Evolutionary conservation across 2,888 invertebrate genomes (phyloP).

Genomic region (Trachelus stipa): DNA sequence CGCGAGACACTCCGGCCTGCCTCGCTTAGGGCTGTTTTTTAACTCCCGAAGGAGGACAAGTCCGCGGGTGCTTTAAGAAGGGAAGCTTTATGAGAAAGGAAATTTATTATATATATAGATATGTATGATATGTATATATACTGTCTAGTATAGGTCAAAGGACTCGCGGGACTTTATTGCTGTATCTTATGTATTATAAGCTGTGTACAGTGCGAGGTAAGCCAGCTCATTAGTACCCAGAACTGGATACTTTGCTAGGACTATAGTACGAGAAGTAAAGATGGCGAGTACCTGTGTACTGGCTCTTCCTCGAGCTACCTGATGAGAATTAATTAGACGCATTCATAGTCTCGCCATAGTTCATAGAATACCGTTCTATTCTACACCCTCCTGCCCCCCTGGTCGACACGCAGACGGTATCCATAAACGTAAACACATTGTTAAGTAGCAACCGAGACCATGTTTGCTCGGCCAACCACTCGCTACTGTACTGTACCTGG

Average conservation of each 20-base stretch:
- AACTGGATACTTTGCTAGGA: not conserved
- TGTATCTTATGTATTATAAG: not conserved
- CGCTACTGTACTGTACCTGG: not conserved
- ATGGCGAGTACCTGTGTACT: not conserved
- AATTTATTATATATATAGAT: not conserved
- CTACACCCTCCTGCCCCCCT: not conserved
- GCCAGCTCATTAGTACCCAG: not conserved
- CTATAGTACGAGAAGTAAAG: not conserved
- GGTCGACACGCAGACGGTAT: not conserved
- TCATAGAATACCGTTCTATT: not conserved
- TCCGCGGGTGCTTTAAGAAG: not conserved
- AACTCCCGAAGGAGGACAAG: not conserved
- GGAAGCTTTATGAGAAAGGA: not conserved
- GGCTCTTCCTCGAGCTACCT: not conserved
- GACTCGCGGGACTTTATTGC: not conserved
- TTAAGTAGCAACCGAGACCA: not conserved
- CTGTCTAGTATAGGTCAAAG: conserved; percentile 1
- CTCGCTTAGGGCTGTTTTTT: not conserved
- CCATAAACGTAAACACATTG: not conserved
- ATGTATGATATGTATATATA: not conserved
- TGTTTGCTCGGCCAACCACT: not conserved
- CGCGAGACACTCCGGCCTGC: not conserved
- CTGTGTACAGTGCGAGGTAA: not conserved
- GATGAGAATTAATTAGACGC: not conserved
- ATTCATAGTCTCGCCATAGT: not conserved